A percentile compares a stretch with the other conserved stretches of the same genome.
Evolutionary conservation across 2,888 invertebrate species (phyloP).

Genomic region (Raillietiella orientalis): DNA sequence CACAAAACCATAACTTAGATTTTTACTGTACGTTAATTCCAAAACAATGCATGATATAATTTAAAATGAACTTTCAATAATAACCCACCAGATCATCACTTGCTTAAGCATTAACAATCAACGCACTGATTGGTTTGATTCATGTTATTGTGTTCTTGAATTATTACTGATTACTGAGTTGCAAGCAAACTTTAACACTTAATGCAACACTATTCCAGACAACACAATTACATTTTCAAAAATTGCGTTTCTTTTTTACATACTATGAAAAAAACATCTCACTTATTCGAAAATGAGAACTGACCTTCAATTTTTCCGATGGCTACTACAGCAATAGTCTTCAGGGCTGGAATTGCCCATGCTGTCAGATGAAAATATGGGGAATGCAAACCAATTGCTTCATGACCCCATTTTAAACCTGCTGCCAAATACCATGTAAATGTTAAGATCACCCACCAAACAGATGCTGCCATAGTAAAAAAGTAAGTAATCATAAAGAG

Average conservation of each 20-base stretch:
- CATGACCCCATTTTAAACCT: constrained; percentile 89
- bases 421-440: constrained; percentile 90
- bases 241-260: too few relatives aligned
- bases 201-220: too few relatives aligned
- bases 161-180: too few relatives aligned
- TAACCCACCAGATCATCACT: too few relatives aligned
- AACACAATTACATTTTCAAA: too few relatives aligned
- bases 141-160: too few relatives aligned
- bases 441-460: constrained; percentile 91
- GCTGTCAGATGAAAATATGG: constrained; percentile 89
- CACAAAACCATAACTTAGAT: neutral
- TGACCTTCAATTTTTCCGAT: constrained; percentile 84
- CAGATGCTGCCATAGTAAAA: constrained; percentile 82
- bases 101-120: too few relatives aligned
- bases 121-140: too few relatives aligned
- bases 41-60: constrained; percentile 15
- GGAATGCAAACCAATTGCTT: constrained; percentile 86
- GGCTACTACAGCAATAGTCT: constrained; percentile 76
- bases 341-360: constrained; percentile 89
- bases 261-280: too few relatives aligned
- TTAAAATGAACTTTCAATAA: neutral
- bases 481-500: constrained; percentile 86
- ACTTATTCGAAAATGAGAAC: constrained; percentile 11
- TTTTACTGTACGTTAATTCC: neutral
- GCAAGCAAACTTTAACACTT: too few relatives aligned